These are phyloP conservation scores for Tenualosa thibaudeaui DNA, from an alignment of 2,797 vertebrate genomes.

Conservation along the genomic window DNA sequence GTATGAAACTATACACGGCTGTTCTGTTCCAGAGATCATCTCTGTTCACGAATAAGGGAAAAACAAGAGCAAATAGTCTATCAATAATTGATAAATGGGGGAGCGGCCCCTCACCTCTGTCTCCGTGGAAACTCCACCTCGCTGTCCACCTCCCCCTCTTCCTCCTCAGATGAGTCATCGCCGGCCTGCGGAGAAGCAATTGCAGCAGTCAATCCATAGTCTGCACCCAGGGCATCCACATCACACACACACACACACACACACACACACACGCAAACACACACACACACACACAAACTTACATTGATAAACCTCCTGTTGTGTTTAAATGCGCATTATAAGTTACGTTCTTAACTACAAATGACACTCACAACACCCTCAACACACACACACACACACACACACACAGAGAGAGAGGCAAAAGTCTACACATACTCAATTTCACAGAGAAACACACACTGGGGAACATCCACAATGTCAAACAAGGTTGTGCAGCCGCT, in stretches of 20 bases:
- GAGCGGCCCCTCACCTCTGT: conserved; percentile 81
- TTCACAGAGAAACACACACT: background rate
- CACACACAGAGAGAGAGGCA: background rate
- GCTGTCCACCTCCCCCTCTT: conserved; percentile 98
- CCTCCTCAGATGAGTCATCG: conserved; percentile 97
- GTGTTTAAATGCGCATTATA: no score
- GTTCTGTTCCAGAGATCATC: background rate
- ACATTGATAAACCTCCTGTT: background rate
- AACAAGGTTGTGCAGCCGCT: background rate
- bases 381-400: background rate
- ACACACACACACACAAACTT: background rate
- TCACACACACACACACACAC: conserved; percentile 27
- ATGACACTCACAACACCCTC: no score
- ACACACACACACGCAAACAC: background rate
- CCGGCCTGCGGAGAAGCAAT: conserved; percentile 76
- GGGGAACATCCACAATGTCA: background rate
- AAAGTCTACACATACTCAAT: background rate
- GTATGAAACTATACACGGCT: conserved; percentile 12
- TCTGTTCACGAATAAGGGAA: background rate
- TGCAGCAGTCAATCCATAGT: conserved; percentile 34
- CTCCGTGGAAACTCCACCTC: conserved; percentile 98
- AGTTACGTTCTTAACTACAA: no score
- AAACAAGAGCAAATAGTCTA: background rate
- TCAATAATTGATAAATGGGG: conserved; percentile 36
- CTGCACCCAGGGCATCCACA: conserved; percentile 9